These are phyloP conservation scores for Trichopoda pennipes DNA, from an alignment of 2,888 invertebrate genomes.

Conservation along the genomic window DNA sequence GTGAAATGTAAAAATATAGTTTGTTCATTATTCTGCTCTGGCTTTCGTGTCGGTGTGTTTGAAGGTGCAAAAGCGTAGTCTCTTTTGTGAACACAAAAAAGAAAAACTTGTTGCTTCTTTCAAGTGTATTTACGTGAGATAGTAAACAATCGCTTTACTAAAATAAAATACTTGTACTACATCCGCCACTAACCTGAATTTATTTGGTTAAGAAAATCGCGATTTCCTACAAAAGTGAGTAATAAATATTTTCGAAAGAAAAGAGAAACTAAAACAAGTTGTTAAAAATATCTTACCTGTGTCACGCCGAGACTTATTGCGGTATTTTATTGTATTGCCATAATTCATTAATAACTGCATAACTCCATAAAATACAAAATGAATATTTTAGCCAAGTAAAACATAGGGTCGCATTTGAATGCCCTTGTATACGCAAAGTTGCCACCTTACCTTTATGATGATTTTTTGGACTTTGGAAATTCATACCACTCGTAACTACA, in stretches of 20 bases:
- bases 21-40: slow-evolving; percentile 23
- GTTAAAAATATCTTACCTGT: slow-evolving; percentile 27
- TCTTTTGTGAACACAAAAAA: slow-evolving; percentile 45
- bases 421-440: slow-evolving; percentile 42
- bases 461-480: no score
- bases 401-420: slow-evolving; percentile 44
- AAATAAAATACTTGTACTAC: slow-evolving; percentile 10
- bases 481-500: no score
- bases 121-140: slow-evolving; percentile 45
- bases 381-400: background rate
- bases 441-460: no score
- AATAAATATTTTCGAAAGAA: background rate
- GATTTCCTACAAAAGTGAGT: slow-evolving; percentile 35
- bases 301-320: background rate
- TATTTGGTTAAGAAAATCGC: background rate
- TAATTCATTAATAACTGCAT: no score
- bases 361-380: no score
- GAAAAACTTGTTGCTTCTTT: slow-evolving; percentile 62
- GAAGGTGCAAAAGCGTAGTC: slow-evolving; percentile 15
- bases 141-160: slow-evolving; percentile 28
- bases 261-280: slow-evolving; percentile 11
- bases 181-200: background rate
- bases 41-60: slow-evolving; percentile 8
- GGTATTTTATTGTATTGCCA: background rate
- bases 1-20: slow-evolving; percentile 32